These are phyloP conservation scores for Bombus haemorrhoidalis DNA, from an alignment of 1,140 invertebrate genomes.

Conservation along the genomic window DNA sequence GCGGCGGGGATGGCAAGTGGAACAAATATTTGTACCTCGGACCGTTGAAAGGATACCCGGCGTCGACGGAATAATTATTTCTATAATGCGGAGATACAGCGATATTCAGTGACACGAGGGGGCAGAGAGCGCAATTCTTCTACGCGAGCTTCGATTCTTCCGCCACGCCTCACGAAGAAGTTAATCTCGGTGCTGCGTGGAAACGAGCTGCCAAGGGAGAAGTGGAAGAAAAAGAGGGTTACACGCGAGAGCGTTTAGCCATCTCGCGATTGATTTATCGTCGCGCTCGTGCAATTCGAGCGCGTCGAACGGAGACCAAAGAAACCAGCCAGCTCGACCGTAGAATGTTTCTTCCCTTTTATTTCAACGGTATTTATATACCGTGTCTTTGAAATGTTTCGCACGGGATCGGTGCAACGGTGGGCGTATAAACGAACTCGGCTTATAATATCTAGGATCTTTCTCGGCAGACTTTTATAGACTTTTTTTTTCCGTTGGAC, in stretches of 20 bases:
- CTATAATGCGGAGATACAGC: constrained; percentile 21
- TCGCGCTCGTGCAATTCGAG: constrained; percentile 7
- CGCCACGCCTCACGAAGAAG: neutral
- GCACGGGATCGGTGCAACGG: neutral
- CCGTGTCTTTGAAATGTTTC: neutral
- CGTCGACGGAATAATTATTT: constrained; percentile 38
- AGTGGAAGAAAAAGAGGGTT: neutral
- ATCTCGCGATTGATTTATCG: constrained; percentile 58
- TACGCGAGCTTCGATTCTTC: neutral
- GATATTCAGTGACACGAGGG: neutral
- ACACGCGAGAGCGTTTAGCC: constrained; percentile 21
- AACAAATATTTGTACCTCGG: constrained; percentile 33
- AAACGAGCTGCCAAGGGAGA: neutral
- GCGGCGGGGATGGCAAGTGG: neutral
- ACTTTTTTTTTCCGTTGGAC: too few relatives aligned
- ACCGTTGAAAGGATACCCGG: constrained; percentile 30
- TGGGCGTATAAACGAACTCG: too few relatives aligned
- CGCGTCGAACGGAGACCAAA: neutral
- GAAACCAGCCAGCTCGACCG: neutral
- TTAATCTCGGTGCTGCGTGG: constrained; percentile 14
- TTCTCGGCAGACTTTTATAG: too few relatives aligned
- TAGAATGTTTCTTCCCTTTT: neutral
- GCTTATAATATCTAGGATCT: too few relatives aligned
- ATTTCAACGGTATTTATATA: neutral
- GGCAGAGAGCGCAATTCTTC: neutral